Conservation (phyloP, 2,888 invertebrate species). For the Lithophane leautieri region DNA sequence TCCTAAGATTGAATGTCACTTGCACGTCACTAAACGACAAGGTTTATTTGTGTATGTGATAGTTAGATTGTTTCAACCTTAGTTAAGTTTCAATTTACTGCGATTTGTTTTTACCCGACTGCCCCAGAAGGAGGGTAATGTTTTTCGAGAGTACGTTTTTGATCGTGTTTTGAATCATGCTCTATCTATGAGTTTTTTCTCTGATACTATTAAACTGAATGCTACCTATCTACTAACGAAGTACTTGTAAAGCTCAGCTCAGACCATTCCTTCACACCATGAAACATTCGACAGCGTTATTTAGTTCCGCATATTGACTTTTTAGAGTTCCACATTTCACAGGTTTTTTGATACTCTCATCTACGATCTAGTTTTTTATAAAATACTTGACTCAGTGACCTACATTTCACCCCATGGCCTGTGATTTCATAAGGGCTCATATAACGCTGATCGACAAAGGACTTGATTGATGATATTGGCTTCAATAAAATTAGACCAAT, state of each 20-base stretch:
- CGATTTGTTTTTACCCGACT: too few relatives aligned
- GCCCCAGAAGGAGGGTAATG: too few relatives aligned
- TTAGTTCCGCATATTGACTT: not conserved
- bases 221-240: not conserved
- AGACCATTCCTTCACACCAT: too few relatives aligned
- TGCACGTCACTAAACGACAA: not conserved
- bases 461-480: conserved; percentile 35
- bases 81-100: not conserved
- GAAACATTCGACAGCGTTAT: not conserved
- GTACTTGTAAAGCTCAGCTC: not conserved
- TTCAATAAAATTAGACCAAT: conserved; percentile 8
- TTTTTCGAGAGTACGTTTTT: too few relatives aligned
- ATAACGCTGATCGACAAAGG: conserved; percentile 4
- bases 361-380: not conserved
- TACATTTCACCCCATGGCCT: conserved; percentile 12
- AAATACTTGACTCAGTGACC: conserved; percentile 16
- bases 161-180: not conserved
- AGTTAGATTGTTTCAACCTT: not conserved
- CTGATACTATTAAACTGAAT: not conserved
- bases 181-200: not conserved
- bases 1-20: not conserved
- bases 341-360: not conserved
- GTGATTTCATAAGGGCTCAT: not conserved
- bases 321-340: not conserved
- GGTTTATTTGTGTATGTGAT: not conserved